Evolutionary conservation across 1,140 invertebrate genomes (phyloP), one percentile per base, ranked within the genome.

Genomic region (Drosophila mayri): DNA sequence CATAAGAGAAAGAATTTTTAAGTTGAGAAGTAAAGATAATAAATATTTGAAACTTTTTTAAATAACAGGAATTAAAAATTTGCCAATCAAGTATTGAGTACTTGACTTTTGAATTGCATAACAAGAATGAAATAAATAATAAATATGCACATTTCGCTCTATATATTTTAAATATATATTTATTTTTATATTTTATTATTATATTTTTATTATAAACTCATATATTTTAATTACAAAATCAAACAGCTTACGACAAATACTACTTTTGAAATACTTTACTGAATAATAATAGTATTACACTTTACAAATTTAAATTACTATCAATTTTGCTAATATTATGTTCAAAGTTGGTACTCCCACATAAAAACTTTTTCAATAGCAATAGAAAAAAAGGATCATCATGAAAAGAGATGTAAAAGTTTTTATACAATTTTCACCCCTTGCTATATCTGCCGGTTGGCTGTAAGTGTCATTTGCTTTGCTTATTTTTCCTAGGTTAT

Each of bases 241-340:
- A 5, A 40, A 16, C 1, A n/a, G 5, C 16, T 14, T 52, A 1
- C 14, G 1, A 14, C 0, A 6, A 40, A 3, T 35, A 66, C 67
- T n/a, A 70, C 46, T 77, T 77, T 73, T 40, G 14, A 74, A 59
- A 65, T 65, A 38, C 22, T 40, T 12, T 30, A 0, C 35, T 14
- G n/a, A 47, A 44, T 46, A 73, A 52, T 59, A 52, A 52, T 52
- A 49, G 32, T 52, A 65, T 71, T 47, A 50, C 46, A 58, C 66
- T 73, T 74, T 66, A 75, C 62, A 80, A 80, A 68, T 81, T 70
- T 62, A 88, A 88, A 87, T 81, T 67, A 68, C 76, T 74, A 84
- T 67, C 76, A 88, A 87, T 78, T 87, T 84, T 65, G 71, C 62
- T 87, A 74, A 65, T 87, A 80, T 88, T 88, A 74, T 88, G 61